Base-by-base conservation (phyloP, 2,888 invertebrate genomes). In the Brachynemurus nebulosus region DNA sequence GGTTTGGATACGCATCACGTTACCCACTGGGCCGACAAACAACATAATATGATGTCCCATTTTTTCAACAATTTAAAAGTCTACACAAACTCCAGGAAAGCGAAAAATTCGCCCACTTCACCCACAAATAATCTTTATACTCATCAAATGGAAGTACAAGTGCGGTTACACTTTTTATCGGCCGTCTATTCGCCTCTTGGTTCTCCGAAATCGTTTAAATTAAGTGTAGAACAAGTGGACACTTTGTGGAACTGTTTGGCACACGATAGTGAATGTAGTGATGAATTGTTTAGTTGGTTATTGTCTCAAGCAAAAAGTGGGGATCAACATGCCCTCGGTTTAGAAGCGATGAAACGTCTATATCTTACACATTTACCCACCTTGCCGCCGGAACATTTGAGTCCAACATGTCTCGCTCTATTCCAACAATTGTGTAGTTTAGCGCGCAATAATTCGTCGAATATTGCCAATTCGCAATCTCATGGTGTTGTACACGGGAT, bases 221-320 rank as follows among this genome's bases (percentile, higher is more conserved):
- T 86, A 50, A 83, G 81, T 48, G 74, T 89, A 47, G 89, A 89
- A 48, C 93, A 95, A 68, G 81, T 93, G 40, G 91, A 93, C 59
- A 82, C 81, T 19, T 64, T 95, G 4, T 95, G 93, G 95, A 80
- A 83, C 53, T 92, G 92, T 64, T 67, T 95, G 43, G 89, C 91
- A 0, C 80, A 81, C 39, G 86, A 89, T 59, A 65, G 75, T 0
- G 86, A 86, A 55, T 90, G 90, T 56, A 81, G 86, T 0, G 93
- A 95, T 61, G 92, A 93, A 56, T 74, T 92, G 18, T 91, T 93
- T 62, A 88, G 86, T 47, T 95, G 95, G 95, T 66, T 95, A 40
- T 73, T 93, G 33, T 84, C 86, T 7, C 93, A 95, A 64, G 86
- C 90, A 2, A 88, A 90, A 64, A 85, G 86, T 14, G 86, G 89